Conservation (phyloP, 2,797 vertebrate species). For the Sternotherus odoratus region DNA sequence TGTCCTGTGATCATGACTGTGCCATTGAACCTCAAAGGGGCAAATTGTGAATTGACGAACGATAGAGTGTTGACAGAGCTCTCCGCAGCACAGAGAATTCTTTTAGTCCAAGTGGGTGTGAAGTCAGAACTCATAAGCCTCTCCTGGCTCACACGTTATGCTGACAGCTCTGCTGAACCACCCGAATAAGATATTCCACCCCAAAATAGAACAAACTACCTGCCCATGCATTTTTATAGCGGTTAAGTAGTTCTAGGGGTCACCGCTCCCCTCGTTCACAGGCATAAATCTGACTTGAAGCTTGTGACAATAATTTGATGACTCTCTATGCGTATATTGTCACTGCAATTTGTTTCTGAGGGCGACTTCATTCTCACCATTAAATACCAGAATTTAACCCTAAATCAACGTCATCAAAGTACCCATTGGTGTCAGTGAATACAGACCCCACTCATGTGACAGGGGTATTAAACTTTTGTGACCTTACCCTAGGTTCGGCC, state of each 20-base stretch:
- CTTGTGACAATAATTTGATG: neutral
- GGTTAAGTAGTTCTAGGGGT: neutral
- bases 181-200: neutral
- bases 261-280: neutral
- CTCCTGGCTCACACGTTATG: accelerated
- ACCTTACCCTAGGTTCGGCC: neutral
- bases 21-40: neutral
- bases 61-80: neutral
- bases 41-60: neutral
- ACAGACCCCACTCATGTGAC: neutral
- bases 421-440: neutral
- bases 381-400: neutral
- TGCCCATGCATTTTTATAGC: accelerated
- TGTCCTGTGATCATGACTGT: neutral
- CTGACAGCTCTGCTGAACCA: neutral
- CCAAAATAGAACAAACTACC: neutral
- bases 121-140: neutral
- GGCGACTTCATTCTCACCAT: neutral
- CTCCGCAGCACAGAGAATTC: neutral
- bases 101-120: neutral
- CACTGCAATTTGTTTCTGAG: neutral
- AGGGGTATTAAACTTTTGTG: neutral
- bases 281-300: neutral
- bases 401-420: neutral
- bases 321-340: neutral